Base-by-base conservation (phyloP, 1,140 invertebrate genomes). In the Drosophila oshimai region DNA sequence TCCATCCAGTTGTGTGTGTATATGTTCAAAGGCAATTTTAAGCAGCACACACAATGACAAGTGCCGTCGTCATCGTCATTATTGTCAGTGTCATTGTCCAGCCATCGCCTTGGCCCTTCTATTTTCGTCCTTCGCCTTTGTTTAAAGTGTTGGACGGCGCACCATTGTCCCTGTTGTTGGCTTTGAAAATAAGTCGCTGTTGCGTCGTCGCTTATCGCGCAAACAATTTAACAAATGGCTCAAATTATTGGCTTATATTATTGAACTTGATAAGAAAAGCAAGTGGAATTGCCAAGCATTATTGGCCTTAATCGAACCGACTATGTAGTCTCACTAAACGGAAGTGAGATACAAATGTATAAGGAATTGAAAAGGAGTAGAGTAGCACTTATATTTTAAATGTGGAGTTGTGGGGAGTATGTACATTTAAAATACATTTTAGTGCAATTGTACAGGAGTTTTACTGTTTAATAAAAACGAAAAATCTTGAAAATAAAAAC, bases 161-260 rank as follows among this genome's bases (percentile, higher is more conserved):
- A 80, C 79, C 84, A 83, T 83, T 83, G 74, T 36, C 47, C 62
- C 77, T 71, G 76, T 67, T 67, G 64, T 49, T 36, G 67, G 47
- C 49, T 62, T 64, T 33, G 26, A 47, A 58, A 72, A n/a, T n/a
- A n/a, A 69, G 49, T 51, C 64, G 57, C 31, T 62, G 37, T 60
- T 64, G 24, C 50, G 31, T 42, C 50, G 31, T 42, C 55, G 47
- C 77, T 87, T 87, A 87, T 87, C 81, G 69, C 41, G 60, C 57
- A 79, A 70, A 57, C 81, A 87, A 87, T 87, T 87, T 67, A 87
- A 62, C 81, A 87, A 87, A 87, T 87, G 76, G 80, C 74, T 29
- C 58, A 73, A 79, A 73, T 74, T 75, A 74, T 79, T 68, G 68
- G 54, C 53, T 72, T 50, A 65, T 65, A 65, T 73, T 69, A 49